Percentiles rank a stretch among this genome's conserved stretches.
phyloP scores from a whole-genome alignment of 2,888 invertebrate genomes.

The Andrena marginata region DNA sequence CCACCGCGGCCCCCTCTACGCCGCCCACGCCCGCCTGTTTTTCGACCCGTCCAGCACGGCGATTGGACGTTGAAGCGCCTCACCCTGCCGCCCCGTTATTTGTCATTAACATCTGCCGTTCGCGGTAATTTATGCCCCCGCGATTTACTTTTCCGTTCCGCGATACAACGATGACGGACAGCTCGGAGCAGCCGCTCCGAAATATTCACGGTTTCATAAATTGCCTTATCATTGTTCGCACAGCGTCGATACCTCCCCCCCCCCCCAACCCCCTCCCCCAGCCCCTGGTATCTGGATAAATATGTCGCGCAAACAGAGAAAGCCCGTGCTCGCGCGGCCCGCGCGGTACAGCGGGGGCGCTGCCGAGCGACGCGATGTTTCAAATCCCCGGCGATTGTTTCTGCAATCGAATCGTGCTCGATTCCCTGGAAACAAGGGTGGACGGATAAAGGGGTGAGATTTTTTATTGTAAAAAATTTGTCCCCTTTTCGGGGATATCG shows the following conservation, averaged over 20 bases:
- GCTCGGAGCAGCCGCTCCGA: not conserved
- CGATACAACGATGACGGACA: not conserved
- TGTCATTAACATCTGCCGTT: constrained; percentile 52
- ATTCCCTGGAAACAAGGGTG: not conserved
- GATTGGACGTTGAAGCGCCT: constrained; percentile 33
- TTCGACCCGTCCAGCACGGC: not conserved
- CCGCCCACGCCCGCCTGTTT: not conserved
- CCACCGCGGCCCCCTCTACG: not conserved
- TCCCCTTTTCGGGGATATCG: not conserved
- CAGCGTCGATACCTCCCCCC: not conserved
- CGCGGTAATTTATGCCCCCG: constrained; percentile 43
- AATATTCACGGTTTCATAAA: not conserved
- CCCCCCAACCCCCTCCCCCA: not conserved
- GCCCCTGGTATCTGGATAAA: not conserved
- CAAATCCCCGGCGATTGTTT: not conserved
- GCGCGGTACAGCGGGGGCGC: not conserved
- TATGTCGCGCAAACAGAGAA: not conserved
- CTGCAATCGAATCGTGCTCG: not conserved
- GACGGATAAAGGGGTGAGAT: not conserved
- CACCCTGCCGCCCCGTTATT: constrained; percentile 12
- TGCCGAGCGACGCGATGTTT: not conserved
- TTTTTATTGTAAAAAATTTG: not conserved
- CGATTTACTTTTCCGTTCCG: constrained; percentile 29
- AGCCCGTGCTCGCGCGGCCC: not conserved
- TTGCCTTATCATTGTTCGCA: constrained; percentile 16